Evolutionary conservation across 2,113 vertebrate genomes (phyloP), one percentile per base, ranked within the genome.

Genomic region (Microtus montanus): DNA sequence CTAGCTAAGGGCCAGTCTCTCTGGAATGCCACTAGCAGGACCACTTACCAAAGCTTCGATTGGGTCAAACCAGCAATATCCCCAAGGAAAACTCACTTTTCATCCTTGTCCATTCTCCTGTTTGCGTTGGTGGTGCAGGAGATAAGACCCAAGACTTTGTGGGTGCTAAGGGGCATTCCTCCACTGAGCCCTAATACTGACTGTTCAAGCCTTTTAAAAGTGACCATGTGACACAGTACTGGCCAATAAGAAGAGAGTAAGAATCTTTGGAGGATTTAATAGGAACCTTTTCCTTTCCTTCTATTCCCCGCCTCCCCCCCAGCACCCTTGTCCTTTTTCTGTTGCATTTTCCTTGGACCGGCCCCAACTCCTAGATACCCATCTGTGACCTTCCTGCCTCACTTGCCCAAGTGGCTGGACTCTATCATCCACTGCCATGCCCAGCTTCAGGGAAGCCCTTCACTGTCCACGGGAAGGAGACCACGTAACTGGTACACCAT

Each of bases 401-500:
- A 38, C 14, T 11, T 44, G 26, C 61, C 15, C 26, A 22, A 54
- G 15, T 30, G 38, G 24, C 8, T 52, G 63, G 44, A 35, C 4
- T 41, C 47, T 64, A 19, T 3, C 9, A 41, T 20, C 15, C 22
- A 20, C 13, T 64, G 11, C 33, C 44, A 26, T n/a, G 61, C 14
- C 30, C 30, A 64, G 73, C 19, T 26, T 54, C 79, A 11, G 73
- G 47, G 35, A 71, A 83, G 54, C 58, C 28, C 82, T 82, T 86
- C 44, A 66, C 33, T 75, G 85, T 71, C 4, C 38, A 61, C 58
- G n/a, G 15, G 64, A 66, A 77, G 26, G 22, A 92, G 54, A 24
- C 11, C 0, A 0, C 24, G 17, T 15, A 47, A 38, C 61, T 33
- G 20, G 22, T 2, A 24, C 15, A 78, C 41, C 54, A 41, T 14